Base-by-base conservation (phyloP, 92 coral and sea anemone genomes). In the Anthopleura xanthogrammica region DNA sequence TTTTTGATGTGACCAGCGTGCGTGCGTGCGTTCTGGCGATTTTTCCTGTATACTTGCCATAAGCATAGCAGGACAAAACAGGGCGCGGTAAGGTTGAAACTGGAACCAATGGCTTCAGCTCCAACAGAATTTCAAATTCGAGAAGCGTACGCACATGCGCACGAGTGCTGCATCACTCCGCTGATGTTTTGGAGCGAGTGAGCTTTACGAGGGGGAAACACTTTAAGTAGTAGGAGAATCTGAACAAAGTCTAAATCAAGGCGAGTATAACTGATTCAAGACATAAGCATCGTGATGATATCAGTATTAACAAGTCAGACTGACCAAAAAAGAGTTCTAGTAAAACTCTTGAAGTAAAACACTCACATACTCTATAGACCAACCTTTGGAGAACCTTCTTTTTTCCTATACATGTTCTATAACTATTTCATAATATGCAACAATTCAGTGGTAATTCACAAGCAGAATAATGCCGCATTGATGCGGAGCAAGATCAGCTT, bases 111-210 rank as follows among this genome's bases (percentile, higher is more conserved):
- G 70, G 70, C 70, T 20, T 9, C 24, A 6, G 70, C 70, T 62
- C 70, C 70, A 58, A 58, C 64, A 62, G 70, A 62, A 62, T 20
- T 62, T 23, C 70, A 62, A 62, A 62, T 62, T 62, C 70, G 36
- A 62, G 70, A n/a, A 23, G 70, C 70, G 70, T 62, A 5, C 70
- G 70, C 70, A 8, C 70, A 62, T 14, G 36, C 14, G 36, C 29
- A 20, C 70, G 70, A 62, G 29, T 14, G 70, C 23, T 62, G 36
- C 70, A 62, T 23, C 29, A 60, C 65, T 17, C 8, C 54, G 1
- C 54, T 2, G 54, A 29, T 11, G 54, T 50, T 50, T 11, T 6
- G 8, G 54, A 9, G 58, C 58, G 14, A 54, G 58, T 54, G 58
- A 54, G 13, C 58, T 62, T 62, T 62, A 20, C 70, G 36, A 62